phyloP scores from a whole-genome alignment of 2,888 invertebrate genomes.

The Rhagonycha fulva region DNA sequence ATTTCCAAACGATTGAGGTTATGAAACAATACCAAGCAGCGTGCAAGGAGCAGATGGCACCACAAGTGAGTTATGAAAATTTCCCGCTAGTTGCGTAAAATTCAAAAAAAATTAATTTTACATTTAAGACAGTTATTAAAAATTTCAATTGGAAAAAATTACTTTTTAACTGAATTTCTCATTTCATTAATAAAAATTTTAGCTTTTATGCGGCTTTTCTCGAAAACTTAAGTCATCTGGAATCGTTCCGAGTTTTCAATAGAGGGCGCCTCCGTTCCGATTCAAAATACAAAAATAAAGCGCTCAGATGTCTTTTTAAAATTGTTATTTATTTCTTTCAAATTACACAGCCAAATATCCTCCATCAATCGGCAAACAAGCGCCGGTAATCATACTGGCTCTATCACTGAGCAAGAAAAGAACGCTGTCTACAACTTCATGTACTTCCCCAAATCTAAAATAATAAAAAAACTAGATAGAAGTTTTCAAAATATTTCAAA shows the following conservation, averaged over 20 bases:
- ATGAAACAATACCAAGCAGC: neutral
- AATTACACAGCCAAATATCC: slow-evolving; percentile 56
- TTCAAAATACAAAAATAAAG: neutral
- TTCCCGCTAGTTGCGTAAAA: neutral
- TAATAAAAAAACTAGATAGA: neutral
- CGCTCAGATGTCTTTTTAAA: neutral
- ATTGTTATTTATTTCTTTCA: neutral
- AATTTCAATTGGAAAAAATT: too few species aligned
- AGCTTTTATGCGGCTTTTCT: too few species aligned
- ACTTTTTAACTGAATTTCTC: too few species aligned
- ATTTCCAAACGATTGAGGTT: neutral
- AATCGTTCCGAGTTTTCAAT: too few species aligned
- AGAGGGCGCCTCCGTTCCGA: too few species aligned
- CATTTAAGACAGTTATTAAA: too few species aligned
- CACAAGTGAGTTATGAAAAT: neutral
- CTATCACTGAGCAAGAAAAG: slow-evolving; percentile 79
- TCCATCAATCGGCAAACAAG: slow-evolving; percentile 80
- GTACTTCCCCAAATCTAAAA: slow-evolving; percentile 69
- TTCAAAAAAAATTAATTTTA: too few species aligned
- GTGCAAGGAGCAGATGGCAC: neutral
- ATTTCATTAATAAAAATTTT: too few species aligned
- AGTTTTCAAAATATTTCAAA: neutral
- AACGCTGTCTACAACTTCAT: slow-evolving; percentile 80
- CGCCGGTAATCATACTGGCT: slow-evolving; percentile 82
- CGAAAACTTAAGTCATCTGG: too few species aligned